Evolutionary conservation across 2,113 vertebrate genomes (phyloP).

Genomic region (Oreotrochilus melanogaster): DNA sequence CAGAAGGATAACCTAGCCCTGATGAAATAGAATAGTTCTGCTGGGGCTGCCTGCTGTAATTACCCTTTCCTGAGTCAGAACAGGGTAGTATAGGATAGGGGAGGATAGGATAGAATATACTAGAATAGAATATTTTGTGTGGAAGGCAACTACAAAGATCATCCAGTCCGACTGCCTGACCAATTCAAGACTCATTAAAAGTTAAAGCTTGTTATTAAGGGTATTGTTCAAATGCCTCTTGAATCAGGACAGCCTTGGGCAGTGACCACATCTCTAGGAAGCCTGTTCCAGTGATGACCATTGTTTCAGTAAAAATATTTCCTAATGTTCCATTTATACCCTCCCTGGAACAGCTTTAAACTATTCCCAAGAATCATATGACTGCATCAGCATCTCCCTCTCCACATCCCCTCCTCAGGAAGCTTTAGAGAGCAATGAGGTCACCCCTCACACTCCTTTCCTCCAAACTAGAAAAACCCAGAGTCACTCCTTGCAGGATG

Average conservation of each 20-base stretch:
- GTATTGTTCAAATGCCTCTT: background rate
- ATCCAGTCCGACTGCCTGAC: background rate
- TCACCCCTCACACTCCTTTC: background rate
- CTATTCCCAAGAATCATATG: rapidly evolving
- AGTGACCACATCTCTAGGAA: rapidly evolving
- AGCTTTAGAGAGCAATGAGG: background rate
- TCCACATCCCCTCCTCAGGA: background rate
- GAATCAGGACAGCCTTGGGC: background rate
- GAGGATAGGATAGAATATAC: background rate
- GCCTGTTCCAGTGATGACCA: background rate
- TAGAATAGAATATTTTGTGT: background rate
- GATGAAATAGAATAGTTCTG: background rate
- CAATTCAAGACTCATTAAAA: background rate
- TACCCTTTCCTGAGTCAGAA: background rate
- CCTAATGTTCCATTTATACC: background rate
- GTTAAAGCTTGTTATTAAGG: background rate
- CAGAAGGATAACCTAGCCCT: background rate
- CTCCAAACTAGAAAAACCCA: background rate
- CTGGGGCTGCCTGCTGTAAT: background rate
- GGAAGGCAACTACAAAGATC: background rate
- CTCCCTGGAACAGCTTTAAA: background rate
- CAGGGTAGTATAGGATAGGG: background rate
- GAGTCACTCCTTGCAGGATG: background rate
- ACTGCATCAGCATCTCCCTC: background rate
- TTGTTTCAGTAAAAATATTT: background rate